phyloP scores from a whole-genome alignment of 2,888 invertebrate species.

The Drosophila koepferae region DNA sequence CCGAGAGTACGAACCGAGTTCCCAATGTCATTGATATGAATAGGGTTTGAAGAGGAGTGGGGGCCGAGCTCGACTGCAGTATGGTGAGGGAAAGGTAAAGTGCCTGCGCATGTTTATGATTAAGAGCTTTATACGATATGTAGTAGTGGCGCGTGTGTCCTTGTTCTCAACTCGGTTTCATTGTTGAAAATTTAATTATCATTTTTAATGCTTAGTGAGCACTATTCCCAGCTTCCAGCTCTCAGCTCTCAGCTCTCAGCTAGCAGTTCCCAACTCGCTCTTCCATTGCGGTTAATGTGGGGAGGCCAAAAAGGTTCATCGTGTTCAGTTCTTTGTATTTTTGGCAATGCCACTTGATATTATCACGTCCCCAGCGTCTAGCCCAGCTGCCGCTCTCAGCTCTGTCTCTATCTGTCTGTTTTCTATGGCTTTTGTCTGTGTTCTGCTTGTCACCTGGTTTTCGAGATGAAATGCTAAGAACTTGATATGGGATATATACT shows the following conservation, averaged over 20 bases:
- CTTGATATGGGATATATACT: conserved; percentile 55
- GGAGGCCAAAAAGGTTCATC: conserved; percentile 11
- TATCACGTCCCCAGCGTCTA: conserved; percentile 55
- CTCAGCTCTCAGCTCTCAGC: conserved; percentile 1
- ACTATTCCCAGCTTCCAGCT: conserved; percentile 60
- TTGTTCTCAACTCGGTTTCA: conserved; percentile 66
- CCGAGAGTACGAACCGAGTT: conserved; percentile 7
- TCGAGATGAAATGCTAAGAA: conserved; percentile 60
- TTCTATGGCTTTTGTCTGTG: conserved; percentile 55
- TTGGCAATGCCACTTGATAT: conserved; percentile 73
- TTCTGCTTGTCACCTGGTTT: conserved; percentile 67
- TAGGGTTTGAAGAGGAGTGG: not conserved
- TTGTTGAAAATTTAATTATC: conserved; percentile 81
- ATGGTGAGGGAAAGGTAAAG: conserved; percentile 55
- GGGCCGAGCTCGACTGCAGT: not conserved
- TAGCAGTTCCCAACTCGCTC: conserved; percentile 10
- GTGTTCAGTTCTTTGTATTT: conserved; percentile 51
- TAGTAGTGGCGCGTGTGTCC: conserved; percentile 40
- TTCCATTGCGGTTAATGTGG: conserved; percentile 54
- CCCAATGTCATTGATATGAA: conserved; percentile 38
- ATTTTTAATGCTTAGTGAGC: conserved; percentile 79
- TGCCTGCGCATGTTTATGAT: conserved; percentile 81
- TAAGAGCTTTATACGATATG: conserved; percentile 69
- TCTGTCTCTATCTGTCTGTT: conserved; percentile 22
- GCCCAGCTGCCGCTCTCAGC: conserved; percentile 15